Base-by-base conservation (phyloP, 92 coral and sea anemone genomes). In the Epizoanthus fatuus region DNA sequence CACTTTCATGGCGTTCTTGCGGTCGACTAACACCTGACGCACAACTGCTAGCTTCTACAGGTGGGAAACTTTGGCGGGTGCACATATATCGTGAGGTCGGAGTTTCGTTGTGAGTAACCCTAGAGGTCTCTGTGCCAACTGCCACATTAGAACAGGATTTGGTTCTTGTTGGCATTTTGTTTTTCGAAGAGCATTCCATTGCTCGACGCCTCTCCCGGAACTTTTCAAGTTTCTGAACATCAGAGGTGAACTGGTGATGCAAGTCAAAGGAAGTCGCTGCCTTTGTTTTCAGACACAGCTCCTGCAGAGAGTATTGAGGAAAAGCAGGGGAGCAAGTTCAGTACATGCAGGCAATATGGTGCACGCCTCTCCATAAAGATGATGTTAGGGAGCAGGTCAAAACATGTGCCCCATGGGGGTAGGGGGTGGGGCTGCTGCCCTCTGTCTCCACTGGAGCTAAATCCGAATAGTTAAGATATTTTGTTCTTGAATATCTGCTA, bases 61-160 rank as follows among this genome's bases (percentile, higher is more conserved):
- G 54, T 16, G 82, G 82, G 14, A 77, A 62, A 40, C 82, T 60
- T 14, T 45, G 70, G 10, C 70, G 71, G 57, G 51, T 62, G 32
- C 62, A 40, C 12, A 14, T 15, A 14, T 22, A 7, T 17, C 42
- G 38, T 1, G 82, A 58, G 82, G 55, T 11, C 2, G 82, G 22
- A 0, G 69, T n/a, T 7, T 60, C 56, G 22, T 69, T 62, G 56
- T 68, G 82, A 44, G 82, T 42, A 40, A 56, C 56, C 22, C 12
- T 20, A 1, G 82, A 77, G 10, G 29, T 42, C 51, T 59, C 69
- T 39, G 70, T 55, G 0, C 39, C 54, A 19, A 20, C 39, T 17
- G 82, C 69, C 3, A 77, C 82, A 60, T 69, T 5, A 11, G 37
- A 38, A 53, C 82, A 77, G 19, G 82, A 77, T 20, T 77, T 68